Percentiles rank a stretch among this genome's conserved stretches.
Conservation (phyloP, 2,113 vertebrate genomes). For the Ceratotherium simum region DNA sequence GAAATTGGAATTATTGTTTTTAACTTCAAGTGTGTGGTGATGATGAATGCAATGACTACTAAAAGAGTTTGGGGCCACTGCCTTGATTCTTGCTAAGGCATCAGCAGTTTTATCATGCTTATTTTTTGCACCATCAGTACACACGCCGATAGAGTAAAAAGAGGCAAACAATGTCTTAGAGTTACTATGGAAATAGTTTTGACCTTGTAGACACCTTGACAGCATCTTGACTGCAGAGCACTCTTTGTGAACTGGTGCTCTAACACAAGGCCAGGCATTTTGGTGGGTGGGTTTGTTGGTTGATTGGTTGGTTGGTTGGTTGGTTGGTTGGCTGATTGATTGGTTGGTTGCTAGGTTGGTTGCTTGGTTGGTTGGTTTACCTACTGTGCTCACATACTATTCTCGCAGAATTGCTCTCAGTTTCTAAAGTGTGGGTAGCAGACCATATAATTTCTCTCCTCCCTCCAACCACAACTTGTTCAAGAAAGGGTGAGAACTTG, state of each 20-base stretch:
- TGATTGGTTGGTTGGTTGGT: no score
- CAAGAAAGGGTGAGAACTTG: neutral
- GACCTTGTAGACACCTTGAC: neutral
- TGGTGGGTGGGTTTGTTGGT: neutral
- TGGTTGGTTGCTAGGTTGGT: neutral
- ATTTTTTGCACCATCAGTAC: neutral
- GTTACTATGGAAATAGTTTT: neutral
- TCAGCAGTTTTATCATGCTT: accelerated
- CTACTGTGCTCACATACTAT: neutral
- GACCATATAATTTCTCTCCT: neutral
- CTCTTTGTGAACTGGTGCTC: neutral
- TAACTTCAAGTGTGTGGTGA: neutral
- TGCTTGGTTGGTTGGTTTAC: neutral
- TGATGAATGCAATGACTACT: accelerated
- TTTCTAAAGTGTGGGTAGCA: neutral
- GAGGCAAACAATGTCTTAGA: neutral
- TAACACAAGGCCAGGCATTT: neutral
- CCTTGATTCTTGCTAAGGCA: accelerated
- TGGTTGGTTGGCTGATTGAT: no score
- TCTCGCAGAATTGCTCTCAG: neutral
- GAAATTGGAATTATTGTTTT: neutral
- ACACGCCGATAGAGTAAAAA: neutral
- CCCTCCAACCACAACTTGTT: neutral
- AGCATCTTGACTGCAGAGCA: neutral
- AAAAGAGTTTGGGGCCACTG: neutral